phyloP scores from a whole-genome alignment of 37 sponge, comb jelly and placozoan species.

The Chondrosia reniformis region DNA sequence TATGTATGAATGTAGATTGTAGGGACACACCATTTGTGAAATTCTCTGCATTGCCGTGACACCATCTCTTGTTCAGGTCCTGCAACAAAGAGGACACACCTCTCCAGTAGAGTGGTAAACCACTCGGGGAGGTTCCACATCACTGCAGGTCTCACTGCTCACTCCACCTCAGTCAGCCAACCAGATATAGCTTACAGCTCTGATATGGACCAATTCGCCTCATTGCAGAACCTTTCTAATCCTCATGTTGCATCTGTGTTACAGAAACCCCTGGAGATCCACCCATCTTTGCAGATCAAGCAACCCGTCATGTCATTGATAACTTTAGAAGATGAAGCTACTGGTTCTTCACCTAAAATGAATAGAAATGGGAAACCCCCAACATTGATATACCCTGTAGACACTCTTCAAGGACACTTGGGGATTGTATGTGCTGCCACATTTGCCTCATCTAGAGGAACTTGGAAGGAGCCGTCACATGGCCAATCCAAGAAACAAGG shows the following conservation, averaged over 20 bases:
- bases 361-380: too few relatives aligned
- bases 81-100: constrained; percentile 80
- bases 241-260: constrained; percentile 5
- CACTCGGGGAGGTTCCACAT: constrained; percentile 83
- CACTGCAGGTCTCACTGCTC: constrained; percentile 85
- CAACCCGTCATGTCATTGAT: constrained; percentile 46
- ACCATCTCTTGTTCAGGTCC: constrained; percentile 20
- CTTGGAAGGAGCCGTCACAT: not conserved
- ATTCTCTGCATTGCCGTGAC: too few relatives aligned
- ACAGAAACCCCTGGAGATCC: constrained; percentile 17
- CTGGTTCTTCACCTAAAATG: constrained; percentile 5
- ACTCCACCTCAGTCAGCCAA: not conserved
- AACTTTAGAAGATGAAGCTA: not conserved
- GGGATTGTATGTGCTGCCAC: not conserved
- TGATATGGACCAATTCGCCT: not conserved
- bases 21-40: too few relatives aligned
- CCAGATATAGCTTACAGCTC: not conserved
- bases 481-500: not conserved
- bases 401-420: constrained; percentile 1
- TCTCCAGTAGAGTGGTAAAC: constrained; percentile 74
- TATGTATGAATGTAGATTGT: too few relatives aligned
- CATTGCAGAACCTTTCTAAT: constrained; percentile 14
- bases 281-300: constrained; percentile 61
- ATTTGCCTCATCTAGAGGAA: not conserved
- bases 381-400: not conserved